Evolutionary conservation across 2,797 vertebrate genomes (phyloP).

Genomic region (Sebastiscus albofasciatus): DNA sequence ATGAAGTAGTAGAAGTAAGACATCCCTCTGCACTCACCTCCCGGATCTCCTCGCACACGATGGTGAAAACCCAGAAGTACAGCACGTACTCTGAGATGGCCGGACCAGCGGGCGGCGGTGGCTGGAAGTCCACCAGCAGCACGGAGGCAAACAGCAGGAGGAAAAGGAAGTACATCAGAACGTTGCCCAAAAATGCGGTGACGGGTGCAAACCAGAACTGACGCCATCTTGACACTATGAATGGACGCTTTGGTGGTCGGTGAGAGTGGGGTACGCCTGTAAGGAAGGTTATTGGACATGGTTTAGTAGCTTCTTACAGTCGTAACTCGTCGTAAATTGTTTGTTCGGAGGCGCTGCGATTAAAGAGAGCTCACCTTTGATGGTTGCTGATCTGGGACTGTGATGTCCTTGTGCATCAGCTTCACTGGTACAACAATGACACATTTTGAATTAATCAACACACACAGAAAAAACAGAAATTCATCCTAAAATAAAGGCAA

Average conservation of each 20-base stretch:
- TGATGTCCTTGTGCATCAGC: slow-evolving; percentile 18
- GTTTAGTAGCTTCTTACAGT: neutral
- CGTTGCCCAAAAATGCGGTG: slow-evolving; percentile 89
- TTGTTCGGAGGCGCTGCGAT: neutral
- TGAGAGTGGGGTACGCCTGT: slow-evolving; percentile 31
- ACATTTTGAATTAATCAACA: neutral
- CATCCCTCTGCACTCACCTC: slow-evolving; percentile 72
- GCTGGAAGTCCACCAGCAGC: slow-evolving; percentile 85
- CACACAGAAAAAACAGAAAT: neutral
- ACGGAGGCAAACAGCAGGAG: slow-evolving; percentile 90
- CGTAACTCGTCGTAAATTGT: neutral
- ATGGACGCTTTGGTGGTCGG: slow-evolving; percentile 60
- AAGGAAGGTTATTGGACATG: neutral
- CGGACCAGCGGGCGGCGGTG: slow-evolving; percentile 69
- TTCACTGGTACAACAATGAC: slow-evolving; percentile 57
- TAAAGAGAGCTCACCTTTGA: slow-evolving; percentile 51
- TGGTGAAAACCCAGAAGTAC: slow-evolving; percentile 93
- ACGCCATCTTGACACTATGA: slow-evolving; percentile 84
- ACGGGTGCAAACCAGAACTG: slow-evolving; percentile 92
- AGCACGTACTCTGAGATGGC: slow-evolving; percentile 81
- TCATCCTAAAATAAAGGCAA: neutral
- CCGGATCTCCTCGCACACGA: slow-evolving; percentile 91
- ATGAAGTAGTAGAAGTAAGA: neutral
- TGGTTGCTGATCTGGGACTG: slow-evolving; percentile 16
- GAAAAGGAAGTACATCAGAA: slow-evolving; percentile 93